A percentile compares a stretch with the other conserved stretches of the same genome.
Evolutionary conservation across 1,140 invertebrate species (phyloP).

Genomic region (Cheumatopsyche charites): DNA sequence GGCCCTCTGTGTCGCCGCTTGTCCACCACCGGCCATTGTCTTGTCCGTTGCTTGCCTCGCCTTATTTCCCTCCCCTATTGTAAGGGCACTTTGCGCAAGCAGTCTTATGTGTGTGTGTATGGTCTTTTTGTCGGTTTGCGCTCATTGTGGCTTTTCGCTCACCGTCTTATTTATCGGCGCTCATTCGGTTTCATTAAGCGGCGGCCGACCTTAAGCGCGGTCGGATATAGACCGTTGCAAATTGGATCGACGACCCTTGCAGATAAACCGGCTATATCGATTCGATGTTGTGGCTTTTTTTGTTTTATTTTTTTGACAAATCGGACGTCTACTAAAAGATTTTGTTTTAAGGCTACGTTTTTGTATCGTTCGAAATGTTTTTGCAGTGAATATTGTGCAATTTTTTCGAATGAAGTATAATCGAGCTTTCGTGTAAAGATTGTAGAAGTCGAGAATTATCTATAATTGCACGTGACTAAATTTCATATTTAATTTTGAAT

Average conservation of each 20-base stretch:
- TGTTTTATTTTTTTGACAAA: background rate
- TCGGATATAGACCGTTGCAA: background rate
- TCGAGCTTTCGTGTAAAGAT: too few relatives aligned
- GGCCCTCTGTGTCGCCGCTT: conserved; percentile 5
- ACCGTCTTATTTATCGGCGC: background rate
- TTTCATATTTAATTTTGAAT: too few relatives aligned
- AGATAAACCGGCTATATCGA: background rate
- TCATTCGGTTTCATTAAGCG: conserved; percentile 41
- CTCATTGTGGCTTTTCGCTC: conserved; percentile 26
- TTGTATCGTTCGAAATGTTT: too few relatives aligned
- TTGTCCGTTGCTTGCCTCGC: conserved; percentile 44
- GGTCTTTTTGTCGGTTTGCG: too few relatives aligned
- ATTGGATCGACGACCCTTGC: too few relatives aligned
- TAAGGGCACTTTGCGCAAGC: conserved; percentile 25
- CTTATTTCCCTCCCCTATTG: conserved; percentile 43
- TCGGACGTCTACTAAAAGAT: background rate
- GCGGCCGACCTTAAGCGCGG: conserved; percentile 18
- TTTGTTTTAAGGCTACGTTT: too few relatives aligned
- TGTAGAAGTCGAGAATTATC: too few relatives aligned
- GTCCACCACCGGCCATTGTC: conserved; percentile 45
- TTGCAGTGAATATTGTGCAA: too few relatives aligned
- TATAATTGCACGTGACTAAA: too few relatives aligned
- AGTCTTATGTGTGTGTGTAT: too few relatives aligned
- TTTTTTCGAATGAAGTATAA: too few relatives aligned
- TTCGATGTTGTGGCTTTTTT: background rate